phyloP scores from a whole-genome alignment of 2,888 invertebrate species.

The Deilephila porcellus region DNA sequence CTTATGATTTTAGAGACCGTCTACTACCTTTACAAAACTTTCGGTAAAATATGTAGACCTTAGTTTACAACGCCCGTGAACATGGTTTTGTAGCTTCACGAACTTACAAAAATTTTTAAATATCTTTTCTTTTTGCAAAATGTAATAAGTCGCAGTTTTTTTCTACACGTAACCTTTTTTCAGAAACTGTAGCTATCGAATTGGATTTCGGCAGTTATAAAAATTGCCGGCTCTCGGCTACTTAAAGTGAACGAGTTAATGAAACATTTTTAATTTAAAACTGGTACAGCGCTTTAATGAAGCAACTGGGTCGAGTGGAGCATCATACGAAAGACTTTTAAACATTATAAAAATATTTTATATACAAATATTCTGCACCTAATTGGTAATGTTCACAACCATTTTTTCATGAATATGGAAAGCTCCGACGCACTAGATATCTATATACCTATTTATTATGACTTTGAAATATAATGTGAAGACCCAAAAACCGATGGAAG shows the following conservation, averaged over 20 bases:
- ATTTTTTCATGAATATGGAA: neutral
- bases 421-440: no score
- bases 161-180: no score
- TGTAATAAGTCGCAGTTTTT: neutral
- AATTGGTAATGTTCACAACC: neutral
- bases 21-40: no score
- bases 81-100: no score
- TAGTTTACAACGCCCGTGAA: no score
- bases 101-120: no score
- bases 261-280: conserved; percentile 8
- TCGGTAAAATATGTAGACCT: no score
- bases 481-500: no score
- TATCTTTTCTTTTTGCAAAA: neutral
- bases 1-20: no score
- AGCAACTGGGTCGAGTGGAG: neutral
- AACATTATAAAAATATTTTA: neutral
- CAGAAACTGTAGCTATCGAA: neutral
- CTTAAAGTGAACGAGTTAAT: neutral
- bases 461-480: no score
- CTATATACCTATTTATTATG: no score
- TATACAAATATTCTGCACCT: neutral
- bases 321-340: neutral
- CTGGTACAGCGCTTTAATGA: no score
- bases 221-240: neutral
- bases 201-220: neutral